Conservation (phyloP, 2,888 invertebrate species). For the Platycheirus albimanus region DNA sequence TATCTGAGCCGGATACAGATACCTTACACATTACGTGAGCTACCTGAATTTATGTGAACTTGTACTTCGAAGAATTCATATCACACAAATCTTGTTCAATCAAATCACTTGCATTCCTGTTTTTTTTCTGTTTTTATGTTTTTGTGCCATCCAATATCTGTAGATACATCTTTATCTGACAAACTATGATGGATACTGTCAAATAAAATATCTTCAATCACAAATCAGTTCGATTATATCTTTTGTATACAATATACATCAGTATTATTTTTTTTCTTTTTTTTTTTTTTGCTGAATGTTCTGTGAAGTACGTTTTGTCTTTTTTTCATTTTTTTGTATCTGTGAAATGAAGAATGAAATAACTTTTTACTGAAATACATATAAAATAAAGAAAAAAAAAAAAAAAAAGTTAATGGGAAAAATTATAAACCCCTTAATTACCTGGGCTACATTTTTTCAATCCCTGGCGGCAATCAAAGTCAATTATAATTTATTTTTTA, state of each 20-base stretch:
- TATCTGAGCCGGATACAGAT: slow-evolving; percentile 10
- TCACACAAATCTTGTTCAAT: slow-evolving; percentile 29
- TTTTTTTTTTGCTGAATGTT: neutral
- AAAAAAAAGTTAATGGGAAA: neutral
- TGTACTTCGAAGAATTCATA: slow-evolving; percentile 13
- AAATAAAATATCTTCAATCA: slow-evolving; percentile 44
- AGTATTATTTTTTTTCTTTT: too few species aligned
- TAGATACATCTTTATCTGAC: slow-evolving; percentile 8
- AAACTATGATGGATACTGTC: slow-evolving; percentile 51
- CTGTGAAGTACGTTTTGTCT: too few species aligned
- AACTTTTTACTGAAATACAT: neutral
- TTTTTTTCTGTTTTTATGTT: too few species aligned
- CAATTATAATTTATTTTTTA: slow-evolving; percentile 39
- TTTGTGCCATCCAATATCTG: slow-evolving; percentile 5
- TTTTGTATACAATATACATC: too few species aligned
- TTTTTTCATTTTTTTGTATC: neutral
- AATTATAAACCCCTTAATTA: slow-evolving; percentile 52
- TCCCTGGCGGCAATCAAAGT: slow-evolving; percentile 21
- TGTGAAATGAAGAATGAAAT: slow-evolving; percentile 7
- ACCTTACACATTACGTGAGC: slow-evolving; percentile 22
- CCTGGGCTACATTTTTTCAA: too few species aligned
- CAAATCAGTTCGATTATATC: slow-evolving; percentile 15
- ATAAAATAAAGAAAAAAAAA: neutral
- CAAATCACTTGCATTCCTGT: slow-evolving; percentile 30
- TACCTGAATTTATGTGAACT: neutral